phyloP scores from a whole-genome alignment of 2,888 invertebrate species.

The Pimpla rufipes region DNA sequence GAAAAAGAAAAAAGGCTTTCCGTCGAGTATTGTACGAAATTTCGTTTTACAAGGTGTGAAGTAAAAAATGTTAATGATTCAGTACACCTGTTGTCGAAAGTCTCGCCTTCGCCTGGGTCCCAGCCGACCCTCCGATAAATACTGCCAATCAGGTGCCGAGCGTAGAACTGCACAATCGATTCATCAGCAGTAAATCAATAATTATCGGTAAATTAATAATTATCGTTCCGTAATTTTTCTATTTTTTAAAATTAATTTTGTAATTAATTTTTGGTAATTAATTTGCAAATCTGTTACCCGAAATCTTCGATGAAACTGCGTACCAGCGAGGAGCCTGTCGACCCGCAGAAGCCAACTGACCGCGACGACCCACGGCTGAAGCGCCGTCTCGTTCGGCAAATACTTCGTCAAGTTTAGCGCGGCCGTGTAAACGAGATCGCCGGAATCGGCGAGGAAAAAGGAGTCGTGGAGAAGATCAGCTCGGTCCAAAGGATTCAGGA shows the following conservation, averaged over 20 bases:
- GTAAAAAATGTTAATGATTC: not conserved
- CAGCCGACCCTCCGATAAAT: slow-evolving; percentile 59
- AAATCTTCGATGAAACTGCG: slow-evolving; percentile 61
- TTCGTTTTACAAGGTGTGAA: no score
- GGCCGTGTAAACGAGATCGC: slow-evolving; percentile 56
- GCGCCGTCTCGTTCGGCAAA: slow-evolving; percentile 66
- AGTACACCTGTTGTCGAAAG: slow-evolving; percentile 65
- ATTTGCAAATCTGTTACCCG: slow-evolving; percentile 58
- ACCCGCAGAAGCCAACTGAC: slow-evolving; percentile 69
- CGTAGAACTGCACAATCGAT: slow-evolving; percentile 53
- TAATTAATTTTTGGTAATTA: no score
- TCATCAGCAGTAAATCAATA: not conserved
- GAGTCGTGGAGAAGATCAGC: slow-evolving; percentile 74
- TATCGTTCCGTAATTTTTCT: slow-evolving; percentile 1
- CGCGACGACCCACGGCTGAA: slow-evolving; percentile 73
- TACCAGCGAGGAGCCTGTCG: slow-evolving; percentile 68
- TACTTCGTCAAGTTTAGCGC: slow-evolving; percentile 71
- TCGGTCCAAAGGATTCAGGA: slow-evolving; percentile 66
- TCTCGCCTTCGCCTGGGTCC: slow-evolving; percentile 44
- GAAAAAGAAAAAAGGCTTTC: no score
- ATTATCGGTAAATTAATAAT: not conserved
- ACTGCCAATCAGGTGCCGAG: slow-evolving; percentile 54
- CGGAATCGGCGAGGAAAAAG: slow-evolving; percentile 69
- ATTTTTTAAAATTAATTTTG: no score
- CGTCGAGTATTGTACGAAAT: no score